Conservation (phyloP, 2,888 invertebrate genomes). For the Drosophila monieri region DNA sequence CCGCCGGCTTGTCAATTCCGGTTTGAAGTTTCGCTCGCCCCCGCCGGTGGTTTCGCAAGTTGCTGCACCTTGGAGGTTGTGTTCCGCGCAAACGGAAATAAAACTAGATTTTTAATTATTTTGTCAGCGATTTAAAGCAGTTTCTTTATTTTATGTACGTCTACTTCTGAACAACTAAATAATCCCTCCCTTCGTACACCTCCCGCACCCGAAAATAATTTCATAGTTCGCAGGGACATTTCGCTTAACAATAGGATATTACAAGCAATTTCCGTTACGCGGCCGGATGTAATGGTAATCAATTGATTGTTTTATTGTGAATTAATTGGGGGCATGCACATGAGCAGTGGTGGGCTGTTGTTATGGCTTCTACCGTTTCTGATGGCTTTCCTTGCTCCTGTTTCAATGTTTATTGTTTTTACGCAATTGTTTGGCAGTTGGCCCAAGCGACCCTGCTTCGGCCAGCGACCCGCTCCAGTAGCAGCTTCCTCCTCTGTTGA, state of each 20-base stretch:
- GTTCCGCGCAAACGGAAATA: neutral
- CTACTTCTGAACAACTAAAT: neutral
- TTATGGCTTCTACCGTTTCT: conserved; percentile 15
- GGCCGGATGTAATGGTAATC: conserved; percentile 77
- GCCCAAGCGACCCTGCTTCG: conserved; percentile 45
- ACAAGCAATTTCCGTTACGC: conserved; percentile 76
- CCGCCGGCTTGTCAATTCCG: conserved; percentile 52
- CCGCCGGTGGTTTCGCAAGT: conserved; percentile 22
- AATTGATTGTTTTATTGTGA: conserved; percentile 82
- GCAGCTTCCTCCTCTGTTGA: conserved; percentile 59
- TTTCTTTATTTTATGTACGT: too few relatives aligned
- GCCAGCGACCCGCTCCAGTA: conserved; percentile 20
- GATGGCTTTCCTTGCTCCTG: conserved; percentile 38
- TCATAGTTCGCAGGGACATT: conserved; percentile 20
- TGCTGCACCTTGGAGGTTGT: neutral
- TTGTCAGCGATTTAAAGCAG: neutral
- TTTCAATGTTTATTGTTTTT: conserved; percentile 75
- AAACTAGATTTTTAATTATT: conserved; percentile 1
- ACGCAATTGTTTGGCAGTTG: conserved; percentile 73
- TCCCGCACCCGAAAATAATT: neutral
- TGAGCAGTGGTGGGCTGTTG: conserved; percentile 52
- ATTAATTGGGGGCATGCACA: conserved; percentile 79
- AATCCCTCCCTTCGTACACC: neutral
- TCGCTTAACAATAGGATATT: conserved; percentile 71
- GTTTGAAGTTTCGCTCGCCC: conserved; percentile 44